Base-by-base conservation (phyloP, 1,140 invertebrate genomes). In the Trachelipus rathkii region DNA sequence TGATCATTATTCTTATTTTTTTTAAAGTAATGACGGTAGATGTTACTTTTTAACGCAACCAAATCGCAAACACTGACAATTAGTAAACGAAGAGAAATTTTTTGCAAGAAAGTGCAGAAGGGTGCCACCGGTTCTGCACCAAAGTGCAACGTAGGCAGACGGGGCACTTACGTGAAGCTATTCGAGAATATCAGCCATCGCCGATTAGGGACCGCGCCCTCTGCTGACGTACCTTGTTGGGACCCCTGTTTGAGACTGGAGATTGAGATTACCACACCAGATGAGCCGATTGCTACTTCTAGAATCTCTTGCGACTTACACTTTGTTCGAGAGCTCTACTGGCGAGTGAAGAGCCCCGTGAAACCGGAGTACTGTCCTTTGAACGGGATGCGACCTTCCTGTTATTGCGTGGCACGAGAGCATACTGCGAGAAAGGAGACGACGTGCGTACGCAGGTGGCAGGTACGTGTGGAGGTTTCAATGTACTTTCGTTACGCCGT, bases 141-240 rank as follows among this genome's bases (percentile, higher is more conserved):
- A 60, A 19, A 60, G 50, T 60, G 50, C 46, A 60, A 60, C 11
- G 50, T 13, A n/a, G 50, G 50, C 50, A 60, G 50, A 15, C 50
- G 50, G n/a, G 50, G 50, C 50, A 60, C 50, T 60, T 60, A 60
- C 50, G 50, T 60, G 50, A 60, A 60, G 50, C 50, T 60, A 60
- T 19, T 60, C 50, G 50, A 60, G 50, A 60, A 60, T 60, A 60
- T 50, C 11, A 60, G 50, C 50, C 50, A 60, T 60, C 50, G 46
- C 50, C 50, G 19, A 60, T 3, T 13, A 60, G 50, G 50, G 50
- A 60, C n/a, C 11, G 50, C 50, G 11, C n/a, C 50, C 50, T 19
- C 50, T 60, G 50, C 50, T 60, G 1, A n/a, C 50, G 50, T 60
- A 60, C 50, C 50, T 60, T 60, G 50, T 60, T 13, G 50, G 50